Percentiles rank a stretch among this genome's conserved stretches.
Conservation (phyloP, 2,888 invertebrate species). For the Noctua janthe region DNA sequence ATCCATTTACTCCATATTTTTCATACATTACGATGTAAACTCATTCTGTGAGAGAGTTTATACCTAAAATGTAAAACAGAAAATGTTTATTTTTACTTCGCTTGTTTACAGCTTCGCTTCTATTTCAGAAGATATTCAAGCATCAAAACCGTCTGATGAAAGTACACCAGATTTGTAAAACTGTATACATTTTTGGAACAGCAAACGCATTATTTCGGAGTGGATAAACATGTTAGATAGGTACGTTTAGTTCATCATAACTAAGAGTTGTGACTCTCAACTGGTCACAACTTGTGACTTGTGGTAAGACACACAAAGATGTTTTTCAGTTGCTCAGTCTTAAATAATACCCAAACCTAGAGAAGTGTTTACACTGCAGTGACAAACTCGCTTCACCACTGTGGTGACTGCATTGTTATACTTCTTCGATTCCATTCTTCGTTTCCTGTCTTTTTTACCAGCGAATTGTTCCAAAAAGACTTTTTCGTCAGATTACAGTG, state of each 20-base stretch:
- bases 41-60: slow-evolving; percentile 41
- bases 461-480: not conserved
- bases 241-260: slow-evolving; percentile 6
- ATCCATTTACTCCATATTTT: slow-evolving; percentile 61
- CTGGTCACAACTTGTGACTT: too few species aligned
- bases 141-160: slow-evolving; percentile 44
- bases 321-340: not conserved
- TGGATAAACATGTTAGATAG: not conserved
- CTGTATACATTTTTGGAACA: slow-evolving; percentile 15
- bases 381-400: not conserved
- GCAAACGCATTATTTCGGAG: slow-evolving; percentile 11
- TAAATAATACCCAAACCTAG: not conserved
- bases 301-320: not conserved
- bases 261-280: not conserved
- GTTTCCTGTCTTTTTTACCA: not conserved
- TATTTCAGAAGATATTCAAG: slow-evolving; percentile 42
- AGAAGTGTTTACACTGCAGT: not conserved
- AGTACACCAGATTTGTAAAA: slow-evolving; percentile 28
- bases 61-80: slow-evolving; percentile 49
- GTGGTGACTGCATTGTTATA: not conserved
- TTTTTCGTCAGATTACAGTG: not conserved
- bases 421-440: not conserved
- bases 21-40: slow-evolving; percentile 59
- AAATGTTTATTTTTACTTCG: slow-evolving; percentile 47
- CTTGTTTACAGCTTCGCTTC: slow-evolving; percentile 57